Conservation (phyloP, 2,113 vertebrate genomes). For the Acanthisitta chloris region DNA sequence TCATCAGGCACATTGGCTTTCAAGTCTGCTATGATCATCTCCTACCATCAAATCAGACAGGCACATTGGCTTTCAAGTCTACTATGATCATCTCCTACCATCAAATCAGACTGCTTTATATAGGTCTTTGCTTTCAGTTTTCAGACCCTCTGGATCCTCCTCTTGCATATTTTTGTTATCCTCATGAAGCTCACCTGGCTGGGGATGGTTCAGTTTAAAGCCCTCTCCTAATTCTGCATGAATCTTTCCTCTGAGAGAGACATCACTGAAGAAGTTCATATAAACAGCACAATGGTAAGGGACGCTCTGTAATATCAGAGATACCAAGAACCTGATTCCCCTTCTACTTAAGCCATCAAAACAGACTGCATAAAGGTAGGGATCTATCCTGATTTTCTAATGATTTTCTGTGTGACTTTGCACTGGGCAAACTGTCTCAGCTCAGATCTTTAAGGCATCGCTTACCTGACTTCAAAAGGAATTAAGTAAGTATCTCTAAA, state of each 20-base stretch:
- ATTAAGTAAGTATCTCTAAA: background rate
- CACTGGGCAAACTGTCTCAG: background rate
- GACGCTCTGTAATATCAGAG: background rate
- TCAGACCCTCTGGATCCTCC: background rate
- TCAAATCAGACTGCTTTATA: background rate
- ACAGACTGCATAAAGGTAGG: background rate
- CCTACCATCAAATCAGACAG: too few species aligned
- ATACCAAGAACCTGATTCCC: background rate
- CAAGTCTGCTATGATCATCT: background rate
- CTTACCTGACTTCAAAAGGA: background rate
- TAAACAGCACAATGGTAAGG: background rate
- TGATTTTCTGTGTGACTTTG: background rate
- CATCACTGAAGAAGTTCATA: background rate
- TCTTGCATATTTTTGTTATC: background rate
- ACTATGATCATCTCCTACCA: background rate
- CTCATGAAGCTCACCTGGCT: background rate
- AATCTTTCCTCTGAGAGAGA: background rate
- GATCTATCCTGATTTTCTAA: background rate
- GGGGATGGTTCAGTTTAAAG: background rate
- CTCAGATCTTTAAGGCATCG: background rate
- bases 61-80: background rate
- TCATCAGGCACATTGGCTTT: background rate
- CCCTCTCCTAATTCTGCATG: background rate
- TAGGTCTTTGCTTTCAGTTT: background rate
- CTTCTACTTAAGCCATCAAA: background rate